Percentiles rank a stretch among this genome's conserved stretches.
phyloP scores from a whole-genome alignment of 1,140 invertebrate species.

The Lasaia peninsularis region DNA sequence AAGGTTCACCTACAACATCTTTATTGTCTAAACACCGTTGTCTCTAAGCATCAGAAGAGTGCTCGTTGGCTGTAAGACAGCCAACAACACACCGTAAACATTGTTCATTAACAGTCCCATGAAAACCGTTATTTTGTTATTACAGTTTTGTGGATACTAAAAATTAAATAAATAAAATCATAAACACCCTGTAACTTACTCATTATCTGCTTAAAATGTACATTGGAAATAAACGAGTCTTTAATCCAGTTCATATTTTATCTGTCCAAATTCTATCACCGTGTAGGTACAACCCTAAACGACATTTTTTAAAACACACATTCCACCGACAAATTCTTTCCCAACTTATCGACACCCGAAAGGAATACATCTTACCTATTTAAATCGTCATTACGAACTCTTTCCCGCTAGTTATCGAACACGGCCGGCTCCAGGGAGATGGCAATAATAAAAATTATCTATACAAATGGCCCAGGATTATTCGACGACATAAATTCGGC shows the following conservation, averaged over 20 bases:
- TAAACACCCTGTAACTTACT: too few species aligned
- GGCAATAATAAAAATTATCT: constrained; percentile 78
- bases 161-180: too few species aligned
- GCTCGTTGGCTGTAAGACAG: too few species aligned
- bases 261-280: background rate
- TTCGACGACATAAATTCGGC: constrained; percentile 74
- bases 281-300: constrained; percentile 2
- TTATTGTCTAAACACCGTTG: too few species aligned
- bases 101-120: too few species aligned
- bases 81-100: too few species aligned
- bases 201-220: too few species aligned
- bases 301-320: constrained; percentile 46
- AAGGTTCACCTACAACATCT: too few species aligned
- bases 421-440: constrained; percentile 64
- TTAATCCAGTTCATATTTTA: constrained; percentile 1
- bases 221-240: too few species aligned
- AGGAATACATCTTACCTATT: constrained; percentile 75
- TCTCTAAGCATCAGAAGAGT: too few species aligned
- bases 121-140: too few species aligned
- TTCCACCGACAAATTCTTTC: constrained; percentile 59
- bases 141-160: too few species aligned
- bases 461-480: constrained; percentile 75
- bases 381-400: constrained; percentile 77
- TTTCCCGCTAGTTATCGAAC: constrained; percentile 65
- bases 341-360: constrained; percentile 61